phyloP scores from a whole-genome alignment of 2,113 vertebrate genomes.

The Mesitornis unicolor region DNA sequence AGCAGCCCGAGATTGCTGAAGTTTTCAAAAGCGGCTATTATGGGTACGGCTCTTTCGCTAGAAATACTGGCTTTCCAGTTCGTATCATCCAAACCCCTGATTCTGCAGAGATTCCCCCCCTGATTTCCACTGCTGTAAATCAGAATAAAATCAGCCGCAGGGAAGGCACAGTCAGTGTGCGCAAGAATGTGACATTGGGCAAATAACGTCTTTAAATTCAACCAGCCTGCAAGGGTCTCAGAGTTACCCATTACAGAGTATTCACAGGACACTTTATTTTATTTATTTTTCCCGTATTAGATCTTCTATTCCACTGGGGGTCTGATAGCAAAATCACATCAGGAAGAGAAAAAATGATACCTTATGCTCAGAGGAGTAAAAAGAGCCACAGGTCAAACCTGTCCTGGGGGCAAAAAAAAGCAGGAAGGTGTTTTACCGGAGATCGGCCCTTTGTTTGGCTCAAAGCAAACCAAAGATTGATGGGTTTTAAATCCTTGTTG shows the following conservation, averaged over 20 bases:
- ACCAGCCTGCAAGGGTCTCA: not conserved
- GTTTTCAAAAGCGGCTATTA: not conserved
- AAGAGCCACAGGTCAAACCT: not conserved
- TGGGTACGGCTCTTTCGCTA: fast-evolving
- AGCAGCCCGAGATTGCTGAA: not conserved
- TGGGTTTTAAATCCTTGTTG: constrained; percentile 18
- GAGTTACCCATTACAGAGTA: not conserved
- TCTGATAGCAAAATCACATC: not conserved
- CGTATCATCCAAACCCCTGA: too few species aligned
- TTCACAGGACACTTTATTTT: not conserved
- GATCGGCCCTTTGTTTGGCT: not conserved
- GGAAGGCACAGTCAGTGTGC: not conserved
- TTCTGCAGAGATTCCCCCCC: not conserved
- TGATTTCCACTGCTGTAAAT: not conserved
- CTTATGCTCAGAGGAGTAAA: not conserved
- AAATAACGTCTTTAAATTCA: not conserved
- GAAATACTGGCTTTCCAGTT: not conserved
- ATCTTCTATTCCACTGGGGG: not conserved
- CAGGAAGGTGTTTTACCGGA: not conserved
- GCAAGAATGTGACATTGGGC: not conserved
- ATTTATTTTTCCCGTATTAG: not conserved
- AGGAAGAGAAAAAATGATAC: not conserved
- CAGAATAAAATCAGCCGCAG: not conserved
- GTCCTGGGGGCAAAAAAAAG: not conserved
- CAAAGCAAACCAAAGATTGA: not conserved